Evolutionary conservation across 2,797 vertebrate species (phyloP), one percentile per base, ranked within the genome.

Genomic region (Sus cebifrons): DNA sequence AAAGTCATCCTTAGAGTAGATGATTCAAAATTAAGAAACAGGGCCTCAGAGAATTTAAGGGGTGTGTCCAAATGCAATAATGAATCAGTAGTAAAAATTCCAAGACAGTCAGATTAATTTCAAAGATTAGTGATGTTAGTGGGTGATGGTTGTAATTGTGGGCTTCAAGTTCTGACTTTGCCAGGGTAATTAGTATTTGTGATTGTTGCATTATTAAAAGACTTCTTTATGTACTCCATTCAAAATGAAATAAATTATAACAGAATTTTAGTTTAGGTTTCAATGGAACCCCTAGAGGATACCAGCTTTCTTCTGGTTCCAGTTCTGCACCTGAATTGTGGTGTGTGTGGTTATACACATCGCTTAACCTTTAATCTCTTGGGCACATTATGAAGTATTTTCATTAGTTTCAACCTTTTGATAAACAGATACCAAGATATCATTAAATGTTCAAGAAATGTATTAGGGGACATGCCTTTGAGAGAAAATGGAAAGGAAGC

Each of bases 241-340:
- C 71, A 83, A 87, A 93, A 64, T 93, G 49, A 60, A 93, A 91
- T 62, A 95, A 62, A 83, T 64, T 27, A 58, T 86, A 86, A 90
- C 36, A 87, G 70, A 91, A 95, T 83, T 91, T 91, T 29, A 82
- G 3, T 73, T 91, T 91, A 91, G 36, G 36, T 73, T 90, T 91
- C 77, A 84, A 1, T 67, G 65, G n/a, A 88, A 52, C 16, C 64
- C 44, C 20, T 77, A 65, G 90, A 95, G 27, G 77, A 83, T 23
- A 91, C 29, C 20, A 15, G 20, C 15, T 93, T 95, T 83, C 23
- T 86, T 95, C 16, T 70, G 44, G 21, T 75, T 90, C 75, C 25
- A 77, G 56, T 71, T 82, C 25, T 93, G 56, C 4, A 77, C 32
- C 16, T 93, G 75, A 87, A 87, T 67, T 73, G 21, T 91, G 23